Evolutionary conservation across 2,888 invertebrate genomes (phyloP), one percentile per base, ranked within the genome.

Genomic region (Drosophila pegasa): DNA sequence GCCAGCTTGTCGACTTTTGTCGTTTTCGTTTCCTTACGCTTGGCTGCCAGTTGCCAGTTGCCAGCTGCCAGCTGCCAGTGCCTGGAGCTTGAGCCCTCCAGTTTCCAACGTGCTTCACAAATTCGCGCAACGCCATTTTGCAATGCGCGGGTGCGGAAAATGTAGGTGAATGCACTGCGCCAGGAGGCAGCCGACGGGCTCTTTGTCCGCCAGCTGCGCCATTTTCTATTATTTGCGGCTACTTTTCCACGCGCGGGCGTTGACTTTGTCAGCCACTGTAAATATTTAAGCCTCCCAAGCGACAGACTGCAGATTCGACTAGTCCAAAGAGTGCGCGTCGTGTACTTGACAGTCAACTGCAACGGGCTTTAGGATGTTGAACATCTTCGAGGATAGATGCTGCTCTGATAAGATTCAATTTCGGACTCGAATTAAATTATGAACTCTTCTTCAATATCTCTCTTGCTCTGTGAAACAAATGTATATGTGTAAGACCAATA

Each of bases 101-200:
- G 45, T 62, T 52, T 62, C 40, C 59, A 43, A n/a, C 25, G 35
- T 29, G 60, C 31, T 64, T 64, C 63, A 76, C 55, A 78, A 78
- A 67, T 70, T 65, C 68, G 70, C 73, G 71, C 68, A 52, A 76
- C 75, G 81, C 78, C 87, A 77, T 87, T 80, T 85, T 84, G 73
- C 61, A 67, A 57, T 74, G 59, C 66, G 59, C 74, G 62, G 56
- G 20, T 63, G 76, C 72, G 57, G 68, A 68, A 76, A 87, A 85
- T 85, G 80, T 86, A 80, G 85, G 85, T 86, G 88, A 88, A 88
- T 88, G 85, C 84, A 83, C 75, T 78, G 69, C 71, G 33, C 59
- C 48, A 54, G 60, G 58, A 47, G 62, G 58, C 55, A 38, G n/a
- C 54, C 37, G 18, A 14, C 48, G 57, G 67, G 67, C 43, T 56